Evolutionary conservation across 2,797 vertebrate species (phyloP).

Genomic region (Cetoscarus ocellatus): DNA sequence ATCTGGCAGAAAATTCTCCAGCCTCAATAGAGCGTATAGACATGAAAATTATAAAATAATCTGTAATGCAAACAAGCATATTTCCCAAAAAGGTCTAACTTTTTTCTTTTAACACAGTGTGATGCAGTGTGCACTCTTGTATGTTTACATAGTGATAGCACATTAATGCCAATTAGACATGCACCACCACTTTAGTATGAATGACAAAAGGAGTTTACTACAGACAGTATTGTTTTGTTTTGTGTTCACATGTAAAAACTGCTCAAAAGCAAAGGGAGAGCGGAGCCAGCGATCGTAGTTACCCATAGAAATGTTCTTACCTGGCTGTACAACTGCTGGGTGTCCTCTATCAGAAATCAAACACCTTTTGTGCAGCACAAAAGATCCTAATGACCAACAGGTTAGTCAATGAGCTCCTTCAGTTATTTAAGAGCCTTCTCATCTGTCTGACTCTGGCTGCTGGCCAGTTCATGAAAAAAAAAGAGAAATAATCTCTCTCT

Average conservation of each 20-base stretch:
- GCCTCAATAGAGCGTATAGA: not conserved
- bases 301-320: constrained; percentile 48
- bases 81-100: constrained; percentile 22
- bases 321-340: constrained; percentile 20
- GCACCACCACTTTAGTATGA: constrained; percentile 8
- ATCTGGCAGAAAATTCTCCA: too few relatives aligned
- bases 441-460: constrained; percentile 28
- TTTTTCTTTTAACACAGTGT: constrained; percentile 26
- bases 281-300: constrained; percentile 40
- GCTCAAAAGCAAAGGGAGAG: constrained; percentile 30
- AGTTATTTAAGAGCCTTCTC: constrained; percentile 50
- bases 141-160: constrained; percentile 42
- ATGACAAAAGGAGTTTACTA: constrained; percentile 10
- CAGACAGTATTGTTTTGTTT: constrained; percentile 18
- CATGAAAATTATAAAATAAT: not conserved
- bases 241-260: constrained; percentile 1
- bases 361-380: constrained; percentile 51
- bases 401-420: constrained; percentile 52
- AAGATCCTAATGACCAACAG: constrained; percentile 44
- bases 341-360: constrained; percentile 66
- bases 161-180: constrained; percentile 3
- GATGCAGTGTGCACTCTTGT: constrained; percentile 24
- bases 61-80: not conserved
- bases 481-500: constrained; percentile 11
- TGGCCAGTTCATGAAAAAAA: constrained; percentile 14